Evolutionary conservation across 2,113 vertebrate species (phyloP), one percentile per base, ranked within the genome.

Genomic region (Coracopsis vasa): DNA sequence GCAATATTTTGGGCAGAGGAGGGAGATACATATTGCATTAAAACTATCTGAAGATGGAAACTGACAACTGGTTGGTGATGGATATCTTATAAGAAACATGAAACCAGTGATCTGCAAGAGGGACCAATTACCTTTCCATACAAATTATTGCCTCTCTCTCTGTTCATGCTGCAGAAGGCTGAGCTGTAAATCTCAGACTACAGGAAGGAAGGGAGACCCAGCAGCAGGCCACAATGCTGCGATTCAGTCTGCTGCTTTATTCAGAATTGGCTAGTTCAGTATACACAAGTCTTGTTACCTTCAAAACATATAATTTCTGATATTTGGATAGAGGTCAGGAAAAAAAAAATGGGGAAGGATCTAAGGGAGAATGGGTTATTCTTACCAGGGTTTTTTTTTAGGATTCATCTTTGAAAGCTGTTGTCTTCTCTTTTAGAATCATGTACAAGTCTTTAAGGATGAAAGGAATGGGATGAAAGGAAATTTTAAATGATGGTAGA

Each of bases 21-120:
- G 7, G 31, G 31, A 91, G 45, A 65, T 31, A 65, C 1, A n/a
- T 1, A 10, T 45, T 61, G 11, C 2, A 7, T 56, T 67, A 78
- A 86, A 92, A 70, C 33, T 67, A 35, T 35, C 31, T 83, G 67
- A 78, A 84, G 90, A 79, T 86, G 72, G 69, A 94, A 95, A 90
- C 24, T 78, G 71, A 78, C 48, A 88, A 82, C 45, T 42, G 24
- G 42, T n/a, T 80, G 54, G 18, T 83, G 79, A 92, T n/a, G 24
- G 16, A 90, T 88, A 33, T 56, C 33, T 17, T 74, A 70, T 15
- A 69, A 67, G 72, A 88, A 90, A 54, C 42, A 80, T n/a, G 19
- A 88, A 94, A 93, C 31, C 80, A 95, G 79, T 86, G 92, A 96
- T 90, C 78, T 93, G 92, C 65, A 95, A 93, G 80, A 94, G 61